Base-by-base conservation (phyloP, 2,888 invertebrate species). In the Hypercompe scribonia region DNA sequence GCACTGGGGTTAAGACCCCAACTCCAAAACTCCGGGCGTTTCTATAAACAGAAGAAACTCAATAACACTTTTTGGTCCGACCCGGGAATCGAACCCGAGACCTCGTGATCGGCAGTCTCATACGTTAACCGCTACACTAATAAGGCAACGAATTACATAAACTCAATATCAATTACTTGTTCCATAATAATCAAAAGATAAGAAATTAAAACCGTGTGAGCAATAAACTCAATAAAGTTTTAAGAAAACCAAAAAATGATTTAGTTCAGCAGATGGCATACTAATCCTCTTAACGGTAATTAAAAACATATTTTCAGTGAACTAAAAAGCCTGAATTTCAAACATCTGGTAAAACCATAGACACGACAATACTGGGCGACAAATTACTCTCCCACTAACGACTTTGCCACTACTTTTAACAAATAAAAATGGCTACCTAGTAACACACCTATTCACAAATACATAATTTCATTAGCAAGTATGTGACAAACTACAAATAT, bases 321-420 rank as follows among this genome's bases (percentile, higher is more conserved):
- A 31, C 31, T 61, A 61, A 61, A 61, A 61, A 61, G 28, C 4
- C 31, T 61, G 31, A 31, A 15, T 61, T 61, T 5, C 31, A 5
- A 61, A 61, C 28, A 15, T 61, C 15, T 61, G 31, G 4, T 0
- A 11, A 31, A 31, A 58, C 28, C n/a, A 54, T 58, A 36, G 18
- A 36, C 18, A 28, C n/a, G 34, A 21, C n/a, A 15, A 34, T 21
- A 31, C 68, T 61, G 54, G 28, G 28, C 39, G 39, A 68, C 39
- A 68, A 61, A 61, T 68, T 58, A 61, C 39, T 31, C 28, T 36
- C 31, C 73, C 81, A 68, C 78, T 76, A 81, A 81, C 78, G 71
- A 81, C 71, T 78, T 81, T 28, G 36, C 28, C 36, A 42, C 34
- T 76, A 78, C 78, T 74, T 81, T 70, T 65, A 24, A 63, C 33